These are phyloP conservation scores for Pteropus rufus DNA, from an alignment of 2,797 vertebrate genomes.

Conservation along the genomic window DNA sequence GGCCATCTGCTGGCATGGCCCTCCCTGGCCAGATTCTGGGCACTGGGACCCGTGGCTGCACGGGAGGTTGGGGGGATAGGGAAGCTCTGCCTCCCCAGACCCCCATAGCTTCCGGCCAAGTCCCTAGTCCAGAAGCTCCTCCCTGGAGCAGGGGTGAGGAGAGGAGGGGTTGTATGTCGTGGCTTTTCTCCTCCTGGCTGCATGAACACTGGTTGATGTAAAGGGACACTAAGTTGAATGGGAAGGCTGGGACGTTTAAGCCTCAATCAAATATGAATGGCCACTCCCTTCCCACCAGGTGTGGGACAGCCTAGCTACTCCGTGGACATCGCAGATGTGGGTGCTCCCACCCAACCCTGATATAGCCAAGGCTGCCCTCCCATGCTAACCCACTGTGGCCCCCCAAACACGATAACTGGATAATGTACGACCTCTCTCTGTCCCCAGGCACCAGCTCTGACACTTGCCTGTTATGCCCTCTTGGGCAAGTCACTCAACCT, in stretches of 20 bases:
- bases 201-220: background rate
- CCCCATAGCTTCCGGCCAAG: background rate
- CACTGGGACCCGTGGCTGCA: background rate
- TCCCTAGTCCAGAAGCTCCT: background rate
- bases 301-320: fast-evolving
- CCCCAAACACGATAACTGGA: background rate
- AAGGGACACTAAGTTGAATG: background rate
- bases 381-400: background rate
- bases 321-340: background rate
- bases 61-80: background rate
- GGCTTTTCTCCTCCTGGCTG: background rate
- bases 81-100: background rate
- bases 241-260: background rate
- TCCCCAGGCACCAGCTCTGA: background rate
- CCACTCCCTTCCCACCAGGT: background rate
- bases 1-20: background rate
- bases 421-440: background rate
- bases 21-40: background rate
- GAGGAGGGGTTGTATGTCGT: background rate
- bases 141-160: background rate
- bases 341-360: background rate
- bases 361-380: background rate
- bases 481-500: background rate
- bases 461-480: background rate
- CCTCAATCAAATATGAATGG: background rate